Evolutionary conservation across 2,797 vertebrate species (phyloP).

Genomic region (Sebastes miniatus): DNA sequence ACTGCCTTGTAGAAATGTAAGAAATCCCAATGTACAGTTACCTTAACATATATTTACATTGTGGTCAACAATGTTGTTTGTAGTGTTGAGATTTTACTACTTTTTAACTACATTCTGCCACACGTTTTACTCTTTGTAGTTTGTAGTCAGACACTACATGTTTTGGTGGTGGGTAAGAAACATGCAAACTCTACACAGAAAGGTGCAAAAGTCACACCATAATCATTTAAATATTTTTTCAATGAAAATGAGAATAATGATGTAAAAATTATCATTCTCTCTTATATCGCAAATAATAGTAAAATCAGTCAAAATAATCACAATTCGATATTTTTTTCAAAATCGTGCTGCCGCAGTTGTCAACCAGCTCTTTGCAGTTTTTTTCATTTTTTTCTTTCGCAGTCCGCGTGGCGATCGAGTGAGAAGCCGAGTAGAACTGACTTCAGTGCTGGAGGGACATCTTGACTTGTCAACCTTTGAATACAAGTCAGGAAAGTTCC

Average conservation of each 20-base stretch:
- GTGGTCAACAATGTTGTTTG: not conserved
- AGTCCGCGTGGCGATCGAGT: slow-evolving; percentile 87
- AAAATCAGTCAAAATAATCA: no score
- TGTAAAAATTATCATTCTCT: no score
- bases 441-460: slow-evolving; percentile 73
- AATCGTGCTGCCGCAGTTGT: not conserved
- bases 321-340: no score
- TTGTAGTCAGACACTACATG: not conserved
- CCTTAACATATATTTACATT: not conserved
- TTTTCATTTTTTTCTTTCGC: not conserved
- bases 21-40: not conserved
- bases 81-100: not conserved
- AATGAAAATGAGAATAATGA: no score
- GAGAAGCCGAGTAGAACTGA: slow-evolving; percentile 89
- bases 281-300: no score
- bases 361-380: not conserved
- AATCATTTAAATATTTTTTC: no score
- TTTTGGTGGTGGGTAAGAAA: no score
- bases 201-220: no score
- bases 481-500: slow-evolving; percentile 84
- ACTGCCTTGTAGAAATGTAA: not conserved
- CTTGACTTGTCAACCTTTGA: slow-evolving; percentile 86
- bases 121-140: not conserved
- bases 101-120: not conserved
- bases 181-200: no score